Base-by-base conservation (phyloP, 2,797 vertebrate genomes). In the Oophaga sylvatica region DNA sequence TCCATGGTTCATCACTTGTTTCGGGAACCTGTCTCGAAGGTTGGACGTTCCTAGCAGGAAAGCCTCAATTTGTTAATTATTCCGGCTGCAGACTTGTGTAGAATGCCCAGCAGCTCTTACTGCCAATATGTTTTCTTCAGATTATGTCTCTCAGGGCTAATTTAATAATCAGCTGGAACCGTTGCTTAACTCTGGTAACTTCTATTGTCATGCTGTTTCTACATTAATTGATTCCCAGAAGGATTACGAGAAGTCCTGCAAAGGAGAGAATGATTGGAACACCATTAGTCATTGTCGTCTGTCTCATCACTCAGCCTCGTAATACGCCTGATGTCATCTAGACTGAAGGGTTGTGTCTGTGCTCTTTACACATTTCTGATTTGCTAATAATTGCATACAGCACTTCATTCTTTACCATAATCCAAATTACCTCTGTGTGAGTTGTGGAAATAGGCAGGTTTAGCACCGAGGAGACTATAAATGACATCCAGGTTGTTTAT, bases 91-190 rank as follows among this genome's bases (percentile, higher is more conserved):
- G 81, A 80, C 35, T 26, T 13, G 29, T 80, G 48, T 19, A 22
- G 56, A 62, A 80, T 79, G 56, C n/a, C 75, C 15, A 67, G 26
- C 29, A 73, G 81, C 79, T 82, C 67, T 2, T 22, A 16, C 45
- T 76, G 81, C n/a, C 82, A 76, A 85, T 88, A 17, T 70, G 59
- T 85, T 85, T n/a, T 78, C 79, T 78, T 31, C 59, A 77, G 57
- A 85, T 82, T 81, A 73, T 83, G 78, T 81, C 70, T 85, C 87
- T 81, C 45, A 29, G 83, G 70, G 68, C 57, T 81, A 81, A 88
- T 88, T 83, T 88, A 85, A 81, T 88, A 89, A 78, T 86, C 87
- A 79, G 83, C 87, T 78, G 80, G 84, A 88, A 68, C 56, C 60
- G 48, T 68, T 76, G 57, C 62, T 82, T 86, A 65, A 31, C 70